These are phyloP conservation scores for Pyrgus malvae DNA, from an alignment of 2,888 invertebrate species.

Conservation along the genomic window DNA sequence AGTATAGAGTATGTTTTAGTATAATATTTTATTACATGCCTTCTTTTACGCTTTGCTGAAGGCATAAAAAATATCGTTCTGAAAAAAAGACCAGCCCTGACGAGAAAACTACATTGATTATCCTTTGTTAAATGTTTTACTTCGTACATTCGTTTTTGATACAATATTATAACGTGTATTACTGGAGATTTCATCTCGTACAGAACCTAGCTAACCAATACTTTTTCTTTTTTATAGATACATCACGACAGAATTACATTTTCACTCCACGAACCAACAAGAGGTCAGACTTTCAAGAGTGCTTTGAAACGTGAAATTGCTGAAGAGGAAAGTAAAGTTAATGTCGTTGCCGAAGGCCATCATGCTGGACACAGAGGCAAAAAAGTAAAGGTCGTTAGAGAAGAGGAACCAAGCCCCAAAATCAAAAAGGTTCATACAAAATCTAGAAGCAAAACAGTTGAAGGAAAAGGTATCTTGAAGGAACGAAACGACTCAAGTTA, in stretches of 20 bases:
- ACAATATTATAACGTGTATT: too few relatives aligned
- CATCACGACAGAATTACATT: slow-evolving; percentile 74
- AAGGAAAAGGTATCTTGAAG: slow-evolving; percentile 61
- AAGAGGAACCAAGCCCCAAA: slow-evolving; percentile 39
- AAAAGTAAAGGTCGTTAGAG: slow-evolving; percentile 38
- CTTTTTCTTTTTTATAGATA: slow-evolving; percentile 47
- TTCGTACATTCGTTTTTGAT: too few relatives aligned
- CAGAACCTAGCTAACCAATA: background rate
- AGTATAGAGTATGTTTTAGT: slow-evolving; percentile 67
- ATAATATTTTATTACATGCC: too few relatives aligned
- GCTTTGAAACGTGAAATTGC: slow-evolving; percentile 60
- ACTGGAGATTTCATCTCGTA: too few relatives aligned
- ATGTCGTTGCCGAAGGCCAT: slow-evolving; percentile 39
- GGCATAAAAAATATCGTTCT: too few relatives aligned
- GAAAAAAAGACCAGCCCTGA: too few relatives aligned
- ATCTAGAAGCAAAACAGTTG: slow-evolving; percentile 45
- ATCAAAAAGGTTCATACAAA: slow-evolving; percentile 51
- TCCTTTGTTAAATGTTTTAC: too few relatives aligned
- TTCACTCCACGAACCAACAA: slow-evolving; percentile 67
- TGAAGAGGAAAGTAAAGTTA: slow-evolving; percentile 42
- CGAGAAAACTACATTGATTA: too few relatives aligned
- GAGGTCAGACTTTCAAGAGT: slow-evolving; percentile 74
- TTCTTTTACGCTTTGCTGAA: too few relatives aligned
- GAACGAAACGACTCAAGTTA: slow-evolving; percentile 61
- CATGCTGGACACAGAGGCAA: slow-evolving; percentile 41